A percentile compares a stretch with the other conserved stretches of the same genome.
Conservation (phyloP, 2,797 vertebrate genomes). For the Pelobates cultripes region DNA sequence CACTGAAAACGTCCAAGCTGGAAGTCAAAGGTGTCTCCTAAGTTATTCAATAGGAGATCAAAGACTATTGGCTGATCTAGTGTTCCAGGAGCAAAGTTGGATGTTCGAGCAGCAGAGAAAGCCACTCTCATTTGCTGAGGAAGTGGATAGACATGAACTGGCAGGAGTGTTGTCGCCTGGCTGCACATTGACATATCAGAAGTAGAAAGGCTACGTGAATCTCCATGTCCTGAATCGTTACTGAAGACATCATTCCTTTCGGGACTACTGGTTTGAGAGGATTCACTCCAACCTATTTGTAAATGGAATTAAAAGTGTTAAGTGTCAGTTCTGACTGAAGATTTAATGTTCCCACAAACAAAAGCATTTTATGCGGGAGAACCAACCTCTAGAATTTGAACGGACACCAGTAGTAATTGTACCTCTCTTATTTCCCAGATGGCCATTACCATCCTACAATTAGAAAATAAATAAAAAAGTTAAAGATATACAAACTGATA, state of each 20-base stretch:
- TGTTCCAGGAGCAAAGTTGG: constrained; percentile 93
- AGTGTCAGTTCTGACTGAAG: too few relatives aligned
- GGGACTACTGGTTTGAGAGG: constrained; percentile 91
- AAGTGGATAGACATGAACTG: constrained; percentile 86
- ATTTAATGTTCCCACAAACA: too few relatives aligned
- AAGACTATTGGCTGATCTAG: constrained; percentile 96
- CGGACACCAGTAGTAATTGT: constrained; percentile 73
- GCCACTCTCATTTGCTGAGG: constrained; percentile 91
- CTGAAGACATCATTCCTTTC: constrained; percentile 83
- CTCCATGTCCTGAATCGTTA: constrained; percentile 88
- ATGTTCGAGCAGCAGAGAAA: constrained; percentile 92
- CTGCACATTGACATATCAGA: constrained; percentile 81
- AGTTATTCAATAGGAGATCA: constrained; percentile 90
- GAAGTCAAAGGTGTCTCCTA: constrained; percentile 90
- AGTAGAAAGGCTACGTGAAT: constrained; percentile 83
- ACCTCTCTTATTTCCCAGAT: constrained; percentile 80
- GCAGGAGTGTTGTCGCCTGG: constrained; percentile 81
- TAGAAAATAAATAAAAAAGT: neutral
- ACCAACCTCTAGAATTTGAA: constrained; percentile 82
- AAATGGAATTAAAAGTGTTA: neutral
- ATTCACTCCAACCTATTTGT: constrained; percentile 85
- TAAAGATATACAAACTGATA: too few relatives aligned
- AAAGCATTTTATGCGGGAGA: neutral
- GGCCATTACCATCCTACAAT: constrained; percentile 82
- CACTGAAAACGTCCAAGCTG: constrained; percentile 91